A percentile compares a stretch with the other conserved stretches of the same genome.
Evolutionary conservation across 2,888 invertebrate species (phyloP).

Genomic region (Emmelina monodactyla): DNA sequence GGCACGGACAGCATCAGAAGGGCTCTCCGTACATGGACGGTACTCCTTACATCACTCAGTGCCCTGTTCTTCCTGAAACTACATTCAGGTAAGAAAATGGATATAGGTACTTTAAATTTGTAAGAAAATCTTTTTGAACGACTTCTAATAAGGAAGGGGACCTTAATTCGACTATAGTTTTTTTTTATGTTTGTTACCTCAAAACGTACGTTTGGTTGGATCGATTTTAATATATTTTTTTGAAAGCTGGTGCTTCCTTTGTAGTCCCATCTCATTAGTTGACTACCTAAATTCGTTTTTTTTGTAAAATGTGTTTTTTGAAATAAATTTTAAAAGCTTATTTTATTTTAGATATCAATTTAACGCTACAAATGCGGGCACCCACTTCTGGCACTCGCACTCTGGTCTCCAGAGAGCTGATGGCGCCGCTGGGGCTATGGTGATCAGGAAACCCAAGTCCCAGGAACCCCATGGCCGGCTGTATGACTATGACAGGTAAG

Average conservation of each 20-base stretch:
- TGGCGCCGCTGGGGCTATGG: slow-evolving; percentile 81
- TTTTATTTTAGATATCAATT: slow-evolving; percentile 70
- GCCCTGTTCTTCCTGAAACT: slow-evolving; percentile 78
- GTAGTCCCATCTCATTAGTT: no score
- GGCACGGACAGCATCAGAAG: slow-evolving; percentile 88
- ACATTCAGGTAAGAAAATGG: slow-evolving; percentile 72
- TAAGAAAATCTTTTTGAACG: no score
- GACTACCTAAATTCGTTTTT: no score
- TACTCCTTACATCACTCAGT: slow-evolving; percentile 85
- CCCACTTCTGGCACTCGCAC: slow-evolving; percentile 82
- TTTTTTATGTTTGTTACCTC: no score
- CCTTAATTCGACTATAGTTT: no score
- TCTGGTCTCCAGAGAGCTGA: slow-evolving; percentile 86
- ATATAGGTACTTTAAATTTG: no score
- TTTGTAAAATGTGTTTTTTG: no score
- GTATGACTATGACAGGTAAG: slow-evolving; percentile 79
- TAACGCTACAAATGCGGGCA: slow-evolving; percentile 75
- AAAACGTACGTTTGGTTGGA: no score
- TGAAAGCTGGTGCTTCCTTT: no score
- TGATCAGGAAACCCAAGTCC: slow-evolving; percentile 73
- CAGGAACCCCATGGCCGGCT: slow-evolving; percentile 69
- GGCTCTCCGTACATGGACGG: slow-evolving; percentile 89
- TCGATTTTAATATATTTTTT: no score
- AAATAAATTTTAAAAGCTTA: no score
- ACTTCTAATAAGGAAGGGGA: no score